phyloP scores from a whole-genome alignment of 2,888 invertebrate species.

The Drosophila basisetae region DNA sequence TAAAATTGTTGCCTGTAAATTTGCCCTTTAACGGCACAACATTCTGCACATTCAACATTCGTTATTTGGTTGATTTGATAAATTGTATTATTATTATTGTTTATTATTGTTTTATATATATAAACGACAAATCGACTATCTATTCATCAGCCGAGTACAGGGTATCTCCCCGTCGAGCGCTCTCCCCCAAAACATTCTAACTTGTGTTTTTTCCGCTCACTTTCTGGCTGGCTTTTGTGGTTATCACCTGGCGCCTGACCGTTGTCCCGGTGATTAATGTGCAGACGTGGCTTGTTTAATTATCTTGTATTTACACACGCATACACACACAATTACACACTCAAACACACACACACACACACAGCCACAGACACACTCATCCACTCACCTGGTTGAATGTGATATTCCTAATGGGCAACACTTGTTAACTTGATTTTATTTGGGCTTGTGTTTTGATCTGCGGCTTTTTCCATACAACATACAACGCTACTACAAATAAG shows the following conservation, averaged over 20 bases:
- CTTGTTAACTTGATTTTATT: slow-evolving; percentile 55
- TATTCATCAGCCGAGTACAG: background rate
- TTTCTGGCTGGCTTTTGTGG: slow-evolving; percentile 41
- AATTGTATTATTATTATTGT: too few species aligned
- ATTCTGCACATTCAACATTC: background rate
- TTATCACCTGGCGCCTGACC: slow-evolving; percentile 51
- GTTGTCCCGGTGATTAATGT: slow-evolving; percentile 78
- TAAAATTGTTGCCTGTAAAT: background rate
- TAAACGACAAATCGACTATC: background rate
- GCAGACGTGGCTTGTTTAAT: slow-evolving; percentile 73
- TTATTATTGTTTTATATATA: background rate
- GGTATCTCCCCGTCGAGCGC: background rate
- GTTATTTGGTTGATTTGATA: too few species aligned
- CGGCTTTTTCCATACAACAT: slow-evolving; percentile 2
- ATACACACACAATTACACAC: slow-evolving; percentile 22
- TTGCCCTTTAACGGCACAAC: background rate
- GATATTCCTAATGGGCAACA: slow-evolving; percentile 53
- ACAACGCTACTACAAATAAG: slow-evolving; percentile 5
- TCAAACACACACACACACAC: slow-evolving; percentile 5
- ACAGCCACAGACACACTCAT: slow-evolving; percentile 2
- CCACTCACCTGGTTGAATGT: slow-evolving; percentile 19
- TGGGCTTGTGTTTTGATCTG: slow-evolving; percentile 17
- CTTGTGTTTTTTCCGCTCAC: slow-evolving; percentile 2
- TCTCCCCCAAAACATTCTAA: background rate
- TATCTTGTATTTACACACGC: slow-evolving; percentile 69